Percentiles rank a stretch among this genome's conserved stretches.
These are phyloP conservation scores for Lonchura striata DNA, from an alignment of 2,113 vertebrate genomes.

Conservation along the genomic window DNA sequence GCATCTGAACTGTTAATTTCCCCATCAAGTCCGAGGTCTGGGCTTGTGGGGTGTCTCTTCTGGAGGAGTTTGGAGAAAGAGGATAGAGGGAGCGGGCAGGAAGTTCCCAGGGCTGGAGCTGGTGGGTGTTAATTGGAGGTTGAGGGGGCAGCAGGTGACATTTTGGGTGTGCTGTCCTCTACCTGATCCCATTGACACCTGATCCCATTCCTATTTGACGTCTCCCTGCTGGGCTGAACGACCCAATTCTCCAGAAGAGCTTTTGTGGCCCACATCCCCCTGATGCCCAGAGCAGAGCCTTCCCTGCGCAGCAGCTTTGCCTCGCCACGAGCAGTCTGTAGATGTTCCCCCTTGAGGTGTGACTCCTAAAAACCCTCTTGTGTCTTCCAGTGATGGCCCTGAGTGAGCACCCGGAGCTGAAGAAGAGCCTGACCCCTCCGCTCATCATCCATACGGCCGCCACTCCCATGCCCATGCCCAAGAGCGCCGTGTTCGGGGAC, in stretches of 20 bases:
- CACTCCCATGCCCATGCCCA: slow-evolving; percentile 94
- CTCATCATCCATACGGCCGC: slow-evolving; percentile 96
- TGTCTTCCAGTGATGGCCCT: slow-evolving; percentile 82
- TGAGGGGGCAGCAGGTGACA: neutral
- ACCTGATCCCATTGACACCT: neutral
- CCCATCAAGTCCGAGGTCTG: rapidly evolving
- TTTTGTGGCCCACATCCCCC: neutral
- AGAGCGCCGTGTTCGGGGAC: slow-evolving; percentile 79
- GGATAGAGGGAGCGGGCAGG: neutral
- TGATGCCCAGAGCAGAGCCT: neutral
- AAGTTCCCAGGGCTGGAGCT: neutral
- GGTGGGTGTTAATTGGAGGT: neutral
- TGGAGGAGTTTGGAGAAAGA: neutral
- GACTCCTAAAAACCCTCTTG: neutral
- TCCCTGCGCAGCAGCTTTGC: rapidly evolving
- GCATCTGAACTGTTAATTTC: neutral
- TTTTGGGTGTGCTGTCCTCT: neutral
- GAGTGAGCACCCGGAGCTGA: slow-evolving; percentile 87
- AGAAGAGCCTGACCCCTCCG: slow-evolving; percentile 88
- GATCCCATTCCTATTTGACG: neutral
- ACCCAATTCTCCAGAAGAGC: neutral
- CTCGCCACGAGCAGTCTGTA: neutral
- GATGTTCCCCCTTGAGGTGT: neutral
- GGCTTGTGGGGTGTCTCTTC: neutral
- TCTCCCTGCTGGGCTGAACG: neutral